Evolutionary conservation across 2,888 invertebrate genomes (phyloP).

Genomic region (Drosophila sordidapex): DNA sequence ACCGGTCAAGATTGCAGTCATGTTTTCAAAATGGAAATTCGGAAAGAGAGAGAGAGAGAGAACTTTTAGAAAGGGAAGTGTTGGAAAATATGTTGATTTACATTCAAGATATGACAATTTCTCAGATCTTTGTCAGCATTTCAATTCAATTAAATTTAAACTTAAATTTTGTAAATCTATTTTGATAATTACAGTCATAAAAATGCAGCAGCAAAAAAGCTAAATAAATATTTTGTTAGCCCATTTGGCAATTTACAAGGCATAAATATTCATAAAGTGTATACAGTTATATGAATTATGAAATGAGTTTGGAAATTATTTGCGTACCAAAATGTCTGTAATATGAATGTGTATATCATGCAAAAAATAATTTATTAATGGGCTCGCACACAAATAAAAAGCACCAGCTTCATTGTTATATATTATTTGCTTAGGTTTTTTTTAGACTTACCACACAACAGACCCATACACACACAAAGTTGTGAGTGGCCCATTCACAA

Average conservation of each 20-base stretch:
- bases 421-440: slow-evolving; percentile 8
- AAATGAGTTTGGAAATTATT: slow-evolving; percentile 40
- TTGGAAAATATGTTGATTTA: neutral
- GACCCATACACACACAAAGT: neutral
- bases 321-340: slow-evolving; percentile 7
- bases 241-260: slow-evolving; percentile 37
- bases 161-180: slow-evolving; percentile 15
- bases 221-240: slow-evolving; percentile 38
- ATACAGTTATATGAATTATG: slow-evolving; percentile 32
- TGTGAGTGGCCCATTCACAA: slow-evolving; percentile 15
- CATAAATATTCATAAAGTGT: slow-evolving; percentile 38
- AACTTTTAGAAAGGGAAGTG: neutral
- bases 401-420: slow-evolving; percentile 18
- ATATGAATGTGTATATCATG: slow-evolving; percentile 27
- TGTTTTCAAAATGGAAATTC: slow-evolving; percentile 3
- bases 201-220: slow-evolving; percentile 8
- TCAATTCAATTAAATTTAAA: slow-evolving; percentile 11
- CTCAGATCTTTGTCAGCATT: neutral
- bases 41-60: neutral
- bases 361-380: slow-evolving; percentile 40
- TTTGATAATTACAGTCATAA: slow-evolving; percentile 10
- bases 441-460: neutral
- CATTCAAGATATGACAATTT: neutral
- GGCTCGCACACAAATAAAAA: slow-evolving; percentile 19
- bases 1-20: neutral